Conservation (phyloP, 2,888 invertebrate genomes). For the Podotricha telesiphe region DNA sequence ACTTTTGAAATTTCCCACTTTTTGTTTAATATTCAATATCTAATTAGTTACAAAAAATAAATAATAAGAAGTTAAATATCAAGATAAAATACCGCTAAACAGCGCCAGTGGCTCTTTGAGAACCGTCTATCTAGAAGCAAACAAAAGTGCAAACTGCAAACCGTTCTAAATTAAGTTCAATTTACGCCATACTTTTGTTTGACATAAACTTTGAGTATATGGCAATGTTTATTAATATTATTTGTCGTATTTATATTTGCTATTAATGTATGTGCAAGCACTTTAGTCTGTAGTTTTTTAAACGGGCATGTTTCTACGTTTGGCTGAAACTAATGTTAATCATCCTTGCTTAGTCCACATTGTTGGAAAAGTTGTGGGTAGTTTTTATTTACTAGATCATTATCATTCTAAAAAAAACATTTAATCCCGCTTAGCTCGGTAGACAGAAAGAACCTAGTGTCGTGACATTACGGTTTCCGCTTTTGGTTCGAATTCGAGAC, state of each 20-base stretch:
- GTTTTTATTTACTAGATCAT: background rate
- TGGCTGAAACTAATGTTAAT: background rate
- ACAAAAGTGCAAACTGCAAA: constrained; percentile 37
- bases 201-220: constrained; percentile 16
- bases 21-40: background rate
- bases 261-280: background rate
- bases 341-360: background rate
- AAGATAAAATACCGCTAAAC: constrained; percentile 28
- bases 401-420: background rate
- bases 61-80: constrained; percentile 25
- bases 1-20: no score
- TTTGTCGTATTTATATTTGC: background rate
- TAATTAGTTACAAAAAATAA: constrained; percentile 4
- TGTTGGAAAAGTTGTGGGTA: background rate
- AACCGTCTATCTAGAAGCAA: constrained; percentile 34
- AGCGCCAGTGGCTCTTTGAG: constrained; percentile 28
- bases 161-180: constrained; percentile 34
- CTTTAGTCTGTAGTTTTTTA: background rate
- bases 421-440: no score
- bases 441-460: no score
- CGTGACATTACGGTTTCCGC: no score
- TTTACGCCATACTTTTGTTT: constrained; percentile 29
- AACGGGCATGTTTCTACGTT: background rate
- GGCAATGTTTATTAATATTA: constrained; percentile 11
- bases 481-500: no score